Percentiles rank a stretch among this genome's conserved stretches.
Conservation (phyloP, 2,113 vertebrate species). For the Callorhinus ursinus region DNA sequence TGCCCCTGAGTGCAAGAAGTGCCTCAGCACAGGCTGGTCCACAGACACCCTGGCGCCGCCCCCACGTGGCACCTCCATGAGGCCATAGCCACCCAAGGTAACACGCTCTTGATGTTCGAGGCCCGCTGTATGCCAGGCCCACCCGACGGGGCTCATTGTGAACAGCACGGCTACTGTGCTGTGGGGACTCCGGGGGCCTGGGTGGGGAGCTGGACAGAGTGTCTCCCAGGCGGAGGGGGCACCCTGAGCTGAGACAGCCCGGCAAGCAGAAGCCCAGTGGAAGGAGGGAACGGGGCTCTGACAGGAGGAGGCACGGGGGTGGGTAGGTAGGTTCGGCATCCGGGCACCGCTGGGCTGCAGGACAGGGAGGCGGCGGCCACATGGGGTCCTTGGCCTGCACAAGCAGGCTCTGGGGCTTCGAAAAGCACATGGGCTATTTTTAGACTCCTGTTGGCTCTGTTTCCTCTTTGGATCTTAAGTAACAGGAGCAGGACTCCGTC, state of each 20-base stretch:
- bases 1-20: background rate
- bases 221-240: background rate
- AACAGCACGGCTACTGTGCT: background rate
- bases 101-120: fast-evolving
- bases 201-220: background rate
- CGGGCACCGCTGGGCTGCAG: background rate
- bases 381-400: background rate
- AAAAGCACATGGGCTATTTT: slow-evolving; percentile 82
- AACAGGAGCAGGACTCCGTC: slow-evolving; percentile 63
- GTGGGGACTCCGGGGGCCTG: background rate
- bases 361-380: background rate
- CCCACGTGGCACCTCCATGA: background rate
- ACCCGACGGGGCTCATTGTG: fast-evolving
- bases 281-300: background rate
- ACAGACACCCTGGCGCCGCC: background rate
- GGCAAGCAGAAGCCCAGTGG: background rate
- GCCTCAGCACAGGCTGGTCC: background rate
- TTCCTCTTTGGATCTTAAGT: slow-evolving; percentile 71
- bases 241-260: background rate
- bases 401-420: slow-evolving; percentile 65
- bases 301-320: background rate
- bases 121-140: too few species aligned
- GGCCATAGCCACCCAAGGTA: background rate
- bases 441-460: slow-evolving; percentile 69
- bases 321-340: background rate